phyloP scores from a whole-genome alignment of 1,140 invertebrate genomes.

The Paraescarpia echinospica region DNA sequence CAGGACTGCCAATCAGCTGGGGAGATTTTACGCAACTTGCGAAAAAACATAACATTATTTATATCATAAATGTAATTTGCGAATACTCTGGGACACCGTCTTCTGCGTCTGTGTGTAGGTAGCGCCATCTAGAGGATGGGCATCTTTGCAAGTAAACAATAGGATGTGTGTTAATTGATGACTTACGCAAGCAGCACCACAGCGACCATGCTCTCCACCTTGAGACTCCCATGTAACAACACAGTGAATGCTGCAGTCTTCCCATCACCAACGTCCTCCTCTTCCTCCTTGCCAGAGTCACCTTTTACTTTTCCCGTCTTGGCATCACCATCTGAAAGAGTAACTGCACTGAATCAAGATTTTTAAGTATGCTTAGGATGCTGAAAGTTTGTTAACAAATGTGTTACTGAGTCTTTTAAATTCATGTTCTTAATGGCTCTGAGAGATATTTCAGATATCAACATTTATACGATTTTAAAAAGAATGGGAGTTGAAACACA shows the following conservation, averaged over 20 bases:
- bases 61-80: too few species aligned
- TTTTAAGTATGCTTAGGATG: background rate
- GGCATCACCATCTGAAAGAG: background rate
- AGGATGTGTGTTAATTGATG: background rate
- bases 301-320: conserved; percentile 1
- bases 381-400: too few species aligned
- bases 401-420: background rate
- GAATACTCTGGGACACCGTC: too few species aligned
- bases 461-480: too few species aligned
- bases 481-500: background rate
- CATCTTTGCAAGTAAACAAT: too few species aligned
- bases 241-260: conserved; percentile 87
- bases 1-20: too few species aligned
- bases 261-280: conserved; percentile 72
- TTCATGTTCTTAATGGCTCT: background rate
- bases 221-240: conserved; percentile 88
- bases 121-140: too few species aligned
- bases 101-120: too few species aligned
- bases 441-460: too few species aligned
- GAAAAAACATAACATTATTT: too few species aligned
- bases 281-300: conserved; percentile 47
- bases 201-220: conserved; percentile 65
- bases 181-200: conserved; percentile 51
- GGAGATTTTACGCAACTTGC: too few species aligned
- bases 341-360: background rate